Evolutionary conservation across 2,797 vertebrate genomes (phyloP).

Genomic region (Diceros bicornis): DNA sequence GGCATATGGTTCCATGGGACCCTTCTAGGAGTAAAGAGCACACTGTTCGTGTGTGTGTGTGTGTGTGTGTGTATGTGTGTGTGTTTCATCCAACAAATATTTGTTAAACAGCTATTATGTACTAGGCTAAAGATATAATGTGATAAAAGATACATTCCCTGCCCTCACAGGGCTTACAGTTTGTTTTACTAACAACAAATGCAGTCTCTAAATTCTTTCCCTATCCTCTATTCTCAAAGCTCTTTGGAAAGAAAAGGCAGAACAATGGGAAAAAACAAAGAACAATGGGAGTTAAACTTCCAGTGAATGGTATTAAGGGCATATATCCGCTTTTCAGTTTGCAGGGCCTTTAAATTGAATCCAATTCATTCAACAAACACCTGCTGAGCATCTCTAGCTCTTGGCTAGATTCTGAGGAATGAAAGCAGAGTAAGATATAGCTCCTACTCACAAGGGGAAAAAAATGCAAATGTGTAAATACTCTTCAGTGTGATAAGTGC

Average conservation of each 20-base stretch:
- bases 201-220: constrained; percentile 42
- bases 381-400: not conserved
- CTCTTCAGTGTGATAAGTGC: not conserved
- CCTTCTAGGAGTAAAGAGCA: not conserved
- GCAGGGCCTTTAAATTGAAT: constrained; percentile 18
- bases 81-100: not conserved
- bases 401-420: constrained; percentile 21
- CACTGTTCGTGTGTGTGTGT: not conserved
- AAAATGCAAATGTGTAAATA: constrained; percentile 10
- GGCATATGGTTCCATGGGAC: not conserved
- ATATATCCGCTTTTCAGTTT: constrained; percentile 62
- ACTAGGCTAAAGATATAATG: not conserved
- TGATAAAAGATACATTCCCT: not conserved
- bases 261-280: constrained; percentile 47
- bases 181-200: constrained; percentile 56
- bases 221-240: not conserved
- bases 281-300: constrained; percentile 51
- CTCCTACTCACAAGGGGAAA: not conserved
- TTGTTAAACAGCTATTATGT: constrained; percentile 23
- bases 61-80: not conserved
- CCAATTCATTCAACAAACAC: not conserved
- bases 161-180: not conserved
- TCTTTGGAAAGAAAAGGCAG: constrained; percentile 42
- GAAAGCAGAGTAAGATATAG: constrained; percentile 4
- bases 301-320: not conserved